A percentile compares a stretch with the other conserved stretches of the same genome.
Conservation (phyloP, 1,140 invertebrate species). For the Panagrolaimus sp. region DNA sequence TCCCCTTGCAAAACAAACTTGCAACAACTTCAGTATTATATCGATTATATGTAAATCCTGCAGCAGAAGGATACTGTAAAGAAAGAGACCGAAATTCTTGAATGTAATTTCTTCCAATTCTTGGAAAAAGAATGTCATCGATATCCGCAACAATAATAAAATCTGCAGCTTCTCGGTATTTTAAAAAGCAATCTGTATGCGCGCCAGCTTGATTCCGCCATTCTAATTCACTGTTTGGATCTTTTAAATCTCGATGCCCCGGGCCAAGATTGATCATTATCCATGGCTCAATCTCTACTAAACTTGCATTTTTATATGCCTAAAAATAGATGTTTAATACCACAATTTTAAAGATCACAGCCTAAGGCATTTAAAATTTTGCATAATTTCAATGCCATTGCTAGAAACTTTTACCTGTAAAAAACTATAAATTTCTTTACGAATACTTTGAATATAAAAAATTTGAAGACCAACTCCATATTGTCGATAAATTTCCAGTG, state of each 20-base stretch:
- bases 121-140: conserved; percentile 48
- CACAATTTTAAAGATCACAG: neutral
- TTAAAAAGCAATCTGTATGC: conserved; percentile 56
- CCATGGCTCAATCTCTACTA: conserved; percentile 7
- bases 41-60: conserved; percentile 15
- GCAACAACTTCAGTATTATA: conserved; percentile 2
- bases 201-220: conserved; percentile 55
- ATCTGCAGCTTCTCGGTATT: conserved; percentile 53
- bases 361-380: no score
- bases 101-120: conserved; percentile 40
- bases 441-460: conserved; percentile 39
- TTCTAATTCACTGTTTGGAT: conserved; percentile 55
- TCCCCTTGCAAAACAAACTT: neutral
- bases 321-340: neutral
- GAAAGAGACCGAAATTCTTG: conserved; percentile 36
- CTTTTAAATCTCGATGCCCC: conserved; percentile 18
- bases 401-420: neutral
- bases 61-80: neutral
- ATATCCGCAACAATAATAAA: conserved; percentile 50
- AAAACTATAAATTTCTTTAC: conserved; percentile 17
- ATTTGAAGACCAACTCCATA: conserved; percentile 35
- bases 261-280: neutral
- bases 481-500: conserved; percentile 35
- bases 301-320: conserved; percentile 4
- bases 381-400: neutral